Base-by-base conservation (phyloP, 2,113 vertebrate genomes). In the Salminus brasiliensis region DNA sequence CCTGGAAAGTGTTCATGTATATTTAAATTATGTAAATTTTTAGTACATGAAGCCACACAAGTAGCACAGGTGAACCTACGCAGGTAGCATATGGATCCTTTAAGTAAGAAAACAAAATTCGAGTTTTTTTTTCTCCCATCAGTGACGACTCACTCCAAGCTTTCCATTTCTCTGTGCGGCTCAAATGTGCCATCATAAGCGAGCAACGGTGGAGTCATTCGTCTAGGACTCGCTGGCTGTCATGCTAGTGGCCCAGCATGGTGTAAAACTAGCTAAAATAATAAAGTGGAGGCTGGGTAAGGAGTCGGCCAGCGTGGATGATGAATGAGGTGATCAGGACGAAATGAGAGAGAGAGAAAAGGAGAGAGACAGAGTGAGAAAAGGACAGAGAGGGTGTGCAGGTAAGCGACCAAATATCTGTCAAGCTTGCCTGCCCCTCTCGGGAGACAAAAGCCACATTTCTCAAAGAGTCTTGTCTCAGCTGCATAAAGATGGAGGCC, bases 261-360 rank as follows among this genome's bases (percentile, higher is more conserved):
- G 67, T 68, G 53, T 69, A 80, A 81, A 88, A 85, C 76, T 71
- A 60, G 85, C 79, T 79, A 68, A 66, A 71, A 62, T 88, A 90
- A 89, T 88, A 83, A 87, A 87, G 76, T 77, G 81, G 27, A 76
- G 53, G 68, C 36, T 76, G 72, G 57, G 59, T 39, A 67, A 82
- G 68, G 62, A 78, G 76, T 71, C 23, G 41, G 32, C 72, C 30
- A 30, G 36, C 52, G 57, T 15, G 36, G 76, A 85, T 82, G 77
- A 79, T 81, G 69, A 83, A 82, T 79, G 80, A 53, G 67, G 45
- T 55, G 67, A 71, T 76, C 72, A 62, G 18, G 53, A 75, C 11
- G n/a, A 12, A 59, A n/a, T 53, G 70, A 67, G 59, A 79, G 60
- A 73, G 30, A 77, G 30, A 65, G 53, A 41, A 16, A 52, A 30